A percentile compares a stretch with the other conserved stretches of the same genome.
Evolutionary conservation across 2,797 vertebrate species (phyloP).

Genomic region (Girardinus metallicus): DNA sequence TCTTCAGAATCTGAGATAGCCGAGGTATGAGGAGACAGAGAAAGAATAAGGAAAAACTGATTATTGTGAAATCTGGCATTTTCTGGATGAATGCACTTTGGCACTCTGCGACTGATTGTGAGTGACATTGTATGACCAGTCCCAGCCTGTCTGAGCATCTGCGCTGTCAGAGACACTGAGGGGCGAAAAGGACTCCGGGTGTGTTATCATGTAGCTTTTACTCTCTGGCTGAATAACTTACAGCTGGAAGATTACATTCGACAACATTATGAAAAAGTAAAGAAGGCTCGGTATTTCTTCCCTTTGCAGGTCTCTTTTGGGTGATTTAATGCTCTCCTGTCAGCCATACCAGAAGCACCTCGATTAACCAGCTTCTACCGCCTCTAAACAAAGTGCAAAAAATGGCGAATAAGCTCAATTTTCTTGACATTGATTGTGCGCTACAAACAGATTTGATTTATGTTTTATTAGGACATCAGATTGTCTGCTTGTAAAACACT

Average conservation of each 20-base stretch:
- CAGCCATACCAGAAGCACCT: slow-evolving; percentile 39
- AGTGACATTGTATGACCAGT: slow-evolving; percentile 75
- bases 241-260: slow-evolving; percentile 65
- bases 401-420: slow-evolving; percentile 20
- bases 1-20: slow-evolving; percentile 55
- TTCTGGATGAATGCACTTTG: slow-evolving; percentile 76
- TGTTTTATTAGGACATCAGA: slow-evolving; percentile 8
- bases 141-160: slow-evolving; percentile 67
- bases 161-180: slow-evolving; percentile 57
- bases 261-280: slow-evolving; percentile 60
- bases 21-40: slow-evolving; percentile 65
- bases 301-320: slow-evolving; percentile 44
- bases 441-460: background rate
- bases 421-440: slow-evolving; percentile 39
- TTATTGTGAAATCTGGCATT: slow-evolving; percentile 75
- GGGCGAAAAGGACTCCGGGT: slow-evolving; percentile 33
- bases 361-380: slow-evolving; percentile 30
- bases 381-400: slow-evolving; percentile 31
- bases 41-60: slow-evolving; percentile 71
- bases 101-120: slow-evolving; percentile 74
- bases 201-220: slow-evolving; percentile 65
- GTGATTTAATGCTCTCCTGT: slow-evolving; percentile 46
- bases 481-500: slow-evolving; percentile 23
- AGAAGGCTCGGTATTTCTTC: slow-evolving; percentile 58
- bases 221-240: slow-evolving; percentile 68